These are phyloP conservation scores for Alouatta palliata DNA, from an alignment of 2,113 vertebrate species.

Conservation along the genomic window DNA sequence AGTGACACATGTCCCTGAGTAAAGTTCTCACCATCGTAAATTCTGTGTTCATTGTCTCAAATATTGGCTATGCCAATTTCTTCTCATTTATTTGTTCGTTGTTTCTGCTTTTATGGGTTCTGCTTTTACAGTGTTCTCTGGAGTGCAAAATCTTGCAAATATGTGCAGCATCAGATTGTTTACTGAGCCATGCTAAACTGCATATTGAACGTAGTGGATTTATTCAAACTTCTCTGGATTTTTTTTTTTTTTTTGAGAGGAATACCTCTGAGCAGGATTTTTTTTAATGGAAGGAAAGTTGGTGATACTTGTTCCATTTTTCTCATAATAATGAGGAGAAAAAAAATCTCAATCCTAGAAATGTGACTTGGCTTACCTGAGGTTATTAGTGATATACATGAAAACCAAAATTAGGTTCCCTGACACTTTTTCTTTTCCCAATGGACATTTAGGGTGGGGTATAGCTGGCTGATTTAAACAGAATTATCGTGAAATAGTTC, in stretches of 20 bases:
- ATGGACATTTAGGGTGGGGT: background rate
- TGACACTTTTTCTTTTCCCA: background rate
- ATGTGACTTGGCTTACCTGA: background rate
- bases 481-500: background rate
- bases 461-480: background rate
- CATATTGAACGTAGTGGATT: conserved; percentile 1
- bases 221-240: conserved; percentile 41
- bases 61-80: background rate
- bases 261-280: background rate
- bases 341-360: background rate
- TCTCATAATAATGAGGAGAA: background rate
- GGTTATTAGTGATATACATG: background rate
- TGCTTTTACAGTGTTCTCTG: background rate
- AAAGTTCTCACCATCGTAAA: background rate
- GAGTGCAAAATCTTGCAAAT: conserved; percentile 13
- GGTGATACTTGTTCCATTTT: background rate
- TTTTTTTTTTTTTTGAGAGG: background rate
- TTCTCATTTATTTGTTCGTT: conserved; percentile 23
- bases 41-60: background rate
- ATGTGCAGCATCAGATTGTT: background rate
- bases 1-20: background rate
- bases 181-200: conserved; percentile 40
- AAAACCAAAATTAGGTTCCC: background rate
- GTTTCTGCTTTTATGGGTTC: background rate
- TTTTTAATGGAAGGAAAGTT: background rate